Base-by-base conservation (phyloP, 2,113 vertebrate genomes). In the Misgurnus mizolepis region DNA sequence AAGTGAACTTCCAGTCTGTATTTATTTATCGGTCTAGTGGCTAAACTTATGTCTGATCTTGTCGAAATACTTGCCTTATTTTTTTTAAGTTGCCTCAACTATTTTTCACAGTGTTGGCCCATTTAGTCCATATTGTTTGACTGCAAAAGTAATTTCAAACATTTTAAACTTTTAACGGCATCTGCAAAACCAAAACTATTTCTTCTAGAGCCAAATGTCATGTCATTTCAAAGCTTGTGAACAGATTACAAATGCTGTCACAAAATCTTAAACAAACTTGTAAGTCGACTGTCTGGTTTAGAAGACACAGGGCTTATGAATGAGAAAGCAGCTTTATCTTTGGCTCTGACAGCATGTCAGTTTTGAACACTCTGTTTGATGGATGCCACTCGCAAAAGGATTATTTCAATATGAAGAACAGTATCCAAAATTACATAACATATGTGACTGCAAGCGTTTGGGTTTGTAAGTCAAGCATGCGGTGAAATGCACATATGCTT, bases 341-440 rank as follows among this genome's bases (percentile, higher is more conserved):
- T 50, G 73, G 73, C 73, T 64, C 8, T 61, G 55, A 73, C 71
- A 61, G 55, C 40, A 60, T 61, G 22, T 39, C 0, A 56, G 6
- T 45, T 75, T 75, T 62, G 56, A 62, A 47, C 56, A 61, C 68
- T 72, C 55, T 73, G 41, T 64, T 43, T 64, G 73, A 76, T 22
- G 27, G 22, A 76, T 34, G 73, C 34, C 60, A n/a, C 43, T 27
- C 8, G 41, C 14, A 56, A 75, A 49, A 17, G 73, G 73, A 62
- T 76, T 76, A 76, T 64, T 39, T 62, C 12, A 62, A 39, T 75
- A 58, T 62, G 43, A 56, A 47, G 56, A 47, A 49, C 6, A 60
- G 17, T 22, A 75, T 50, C 43, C 73, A 75, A 75, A 47, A 75
- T 49, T 34, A 34, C 58, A 49, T 22, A 64, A 56, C 58, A 75